Percentiles rank a stretch among this genome's conserved stretches.
Conservation (phyloP, 2,113 vertebrate species). For the Oryzias melastigma region DNA sequence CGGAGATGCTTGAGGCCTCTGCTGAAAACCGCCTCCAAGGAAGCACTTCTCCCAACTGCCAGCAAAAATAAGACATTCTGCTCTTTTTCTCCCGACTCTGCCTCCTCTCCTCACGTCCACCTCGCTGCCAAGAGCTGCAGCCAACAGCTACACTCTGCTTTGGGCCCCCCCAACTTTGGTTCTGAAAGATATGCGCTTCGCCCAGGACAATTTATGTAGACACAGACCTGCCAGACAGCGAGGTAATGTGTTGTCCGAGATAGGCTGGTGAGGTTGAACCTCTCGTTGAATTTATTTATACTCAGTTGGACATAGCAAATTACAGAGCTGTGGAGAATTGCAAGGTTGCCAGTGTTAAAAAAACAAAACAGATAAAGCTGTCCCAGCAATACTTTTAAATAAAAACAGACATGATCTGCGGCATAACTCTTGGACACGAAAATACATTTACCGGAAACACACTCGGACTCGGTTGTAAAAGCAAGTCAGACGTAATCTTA, state of each 20-base stretch:
- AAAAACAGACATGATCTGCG: background rate
- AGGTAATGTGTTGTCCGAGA: conserved; percentile 27
- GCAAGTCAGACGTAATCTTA: no score
- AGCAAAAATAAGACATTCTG: conserved; percentile 78
- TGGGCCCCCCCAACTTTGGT: conserved; percentile 20
- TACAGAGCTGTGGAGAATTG: conserved; percentile 21
- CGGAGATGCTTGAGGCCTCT: conserved; percentile 72
- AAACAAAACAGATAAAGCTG: conserved; percentile 12
- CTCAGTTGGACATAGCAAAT: conserved; percentile 31
- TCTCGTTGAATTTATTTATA: conserved; percentile 51
- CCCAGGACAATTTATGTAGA: conserved; percentile 35
- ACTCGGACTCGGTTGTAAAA: conserved; percentile 2
- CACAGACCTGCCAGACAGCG: conserved; percentile 19
- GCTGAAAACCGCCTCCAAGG: conserved; percentile 73
- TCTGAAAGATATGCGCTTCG: conserved; percentile 48
- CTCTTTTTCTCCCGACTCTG: conserved; percentile 29
- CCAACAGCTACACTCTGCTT: conserved; percentile 74
- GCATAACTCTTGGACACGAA: conserved; percentile 1
- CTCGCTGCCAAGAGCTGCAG: conserved; percentile 58
- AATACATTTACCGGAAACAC: conserved; percentile 3
- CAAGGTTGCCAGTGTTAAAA: conserved; percentile 7
- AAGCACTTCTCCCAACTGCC: conserved; percentile 69
- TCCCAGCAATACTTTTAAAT: conserved; percentile 5
- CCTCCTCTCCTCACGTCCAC: conserved; percentile 25
- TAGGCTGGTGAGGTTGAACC: conserved; percentile 29